Evolutionary conservation across 2,888 invertebrate species (phyloP).

Genomic region (Dasysyrphus tricinctus): DNA sequence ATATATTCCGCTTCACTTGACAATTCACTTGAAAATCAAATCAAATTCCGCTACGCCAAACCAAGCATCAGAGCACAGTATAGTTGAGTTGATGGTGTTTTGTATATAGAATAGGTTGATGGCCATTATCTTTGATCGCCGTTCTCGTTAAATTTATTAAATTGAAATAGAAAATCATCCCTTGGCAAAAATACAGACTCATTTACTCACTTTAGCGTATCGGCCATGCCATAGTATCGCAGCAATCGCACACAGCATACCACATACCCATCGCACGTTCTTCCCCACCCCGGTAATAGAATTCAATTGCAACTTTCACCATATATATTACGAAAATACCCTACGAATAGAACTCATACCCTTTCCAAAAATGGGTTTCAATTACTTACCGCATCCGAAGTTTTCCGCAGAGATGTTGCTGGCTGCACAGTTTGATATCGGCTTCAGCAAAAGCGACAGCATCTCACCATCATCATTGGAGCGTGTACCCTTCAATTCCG

Average conservation of each 20-base stretch:
- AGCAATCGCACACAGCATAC: constrained; percentile 28
- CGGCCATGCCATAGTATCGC: constrained; percentile 13
- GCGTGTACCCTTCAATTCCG: constrained; percentile 71
- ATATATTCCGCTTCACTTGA: constrained; percentile 67
- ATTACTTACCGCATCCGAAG: constrained; percentile 74
- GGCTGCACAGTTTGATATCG: constrained; percentile 73
- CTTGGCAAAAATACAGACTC: constrained; percentile 31
- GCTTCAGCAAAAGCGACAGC: constrained; percentile 66
- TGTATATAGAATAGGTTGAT: constrained; percentile 7
- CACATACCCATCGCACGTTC: neutral
- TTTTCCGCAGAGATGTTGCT: constrained; percentile 30
- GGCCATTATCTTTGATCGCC: constrained; percentile 71
- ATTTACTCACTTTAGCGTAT: constrained; percentile 53
- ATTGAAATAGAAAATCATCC: constrained; percentile 74
- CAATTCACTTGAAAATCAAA: constrained; percentile 76
- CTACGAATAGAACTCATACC: constrained; percentile 44
- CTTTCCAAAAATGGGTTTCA: constrained; percentile 63
- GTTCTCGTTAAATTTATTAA: constrained; percentile 71
- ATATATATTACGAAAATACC: constrained; percentile 40
- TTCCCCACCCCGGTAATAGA: constrained; percentile 57
- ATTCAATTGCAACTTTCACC: constrained; percentile 75
- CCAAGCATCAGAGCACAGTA: constrained; percentile 19
- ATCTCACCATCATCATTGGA: constrained; percentile 68
- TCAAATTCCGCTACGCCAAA: constrained; percentile 64
- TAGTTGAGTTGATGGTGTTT: neutral